Evolutionary conservation across 2,888 invertebrate species (phyloP).

Genomic region (Philaethria dido): DNA sequence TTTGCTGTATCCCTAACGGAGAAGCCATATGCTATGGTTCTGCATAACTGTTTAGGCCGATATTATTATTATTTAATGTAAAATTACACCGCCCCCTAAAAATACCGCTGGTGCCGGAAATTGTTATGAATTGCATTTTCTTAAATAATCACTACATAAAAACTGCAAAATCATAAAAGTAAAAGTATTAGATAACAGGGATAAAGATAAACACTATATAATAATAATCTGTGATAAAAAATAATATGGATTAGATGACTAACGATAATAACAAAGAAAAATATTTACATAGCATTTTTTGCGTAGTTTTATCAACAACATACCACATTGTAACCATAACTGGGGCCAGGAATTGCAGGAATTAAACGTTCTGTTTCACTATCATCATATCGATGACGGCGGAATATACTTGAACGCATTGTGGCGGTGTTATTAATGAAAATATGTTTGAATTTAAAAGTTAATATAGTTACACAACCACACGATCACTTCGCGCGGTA

Average conservation of each 20-base stretch:
- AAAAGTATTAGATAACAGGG: not conserved
- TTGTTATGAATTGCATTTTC: not conserved
- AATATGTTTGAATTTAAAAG: slow-evolving; percentile 7
- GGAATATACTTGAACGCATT: slow-evolving; percentile 67
- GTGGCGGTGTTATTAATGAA: slow-evolving; percentile 42
- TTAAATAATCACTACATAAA: not conserved
- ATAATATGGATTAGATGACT: not conserved
- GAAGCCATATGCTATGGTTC: no score
- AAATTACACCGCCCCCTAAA: no score
- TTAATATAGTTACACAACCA: not conserved
- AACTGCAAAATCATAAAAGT: no score
- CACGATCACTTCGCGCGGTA: not conserved
- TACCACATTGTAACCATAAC: slow-evolving; percentile 60
- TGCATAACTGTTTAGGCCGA: no score
- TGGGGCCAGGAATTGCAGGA: slow-evolving; percentile 55
- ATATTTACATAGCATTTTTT: not conserved
- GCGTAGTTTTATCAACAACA: slow-evolving; percentile 8
- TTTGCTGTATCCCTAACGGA: no score
- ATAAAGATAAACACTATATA: not conserved
- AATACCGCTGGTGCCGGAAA: no score
- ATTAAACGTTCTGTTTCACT: slow-evolving; percentile 68
- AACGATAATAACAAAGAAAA: not conserved
- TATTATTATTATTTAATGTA: no score
- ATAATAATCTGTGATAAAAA: not conserved
- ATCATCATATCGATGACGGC: slow-evolving; percentile 53